Base-by-base conservation (phyloP, 2,888 invertebrate genomes). In the Taenaris catops region DNA sequence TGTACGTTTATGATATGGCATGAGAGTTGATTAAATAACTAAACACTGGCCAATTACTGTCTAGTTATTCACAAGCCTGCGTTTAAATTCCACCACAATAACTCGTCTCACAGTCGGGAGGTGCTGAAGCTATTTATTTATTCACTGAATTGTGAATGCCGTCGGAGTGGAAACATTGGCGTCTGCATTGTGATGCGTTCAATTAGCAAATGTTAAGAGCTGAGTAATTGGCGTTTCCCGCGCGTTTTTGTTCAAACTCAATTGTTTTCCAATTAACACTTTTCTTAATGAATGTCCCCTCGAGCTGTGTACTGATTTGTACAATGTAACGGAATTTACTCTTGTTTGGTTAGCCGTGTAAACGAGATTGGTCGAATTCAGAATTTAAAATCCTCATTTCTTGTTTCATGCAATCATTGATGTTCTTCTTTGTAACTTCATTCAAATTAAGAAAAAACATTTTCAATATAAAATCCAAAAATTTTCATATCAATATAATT, bases 161-260 rank as follows among this genome's bases (percentile, higher is more conserved):
- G 63, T 55, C 60, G 58, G 56, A 64, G 68, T 70, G 71, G 66
- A 71, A 74, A 54, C 51, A 56, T 55, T 56, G 57, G 59, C 61
- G 63, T 67, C 66, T 68, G 68, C 76, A 76, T 75, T 71, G 69
- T 72, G 67, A 69, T 66, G 72, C 65, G 56, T 58, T 68, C 78
- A 76, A 78, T 79, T 76, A 76, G 63, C 58, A 66, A 62, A 51
- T 44, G 48, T 44, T 44, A 49, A 49, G 38, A 35, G 46, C 31
- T 48, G 48, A 39, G 51, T 62, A 62, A 59, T 62, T 53, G 55
- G 54, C 44, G 40, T 40, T 49, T 41, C 45, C 41, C 49, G 34
- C 23, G 43, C 43, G 43, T 48, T 42, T 47, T 47, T 48, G 49
- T 46, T 41, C 46, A 45, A 34, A 46, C 28, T 44, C 41, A 49